Evolutionary conservation across 2,888 invertebrate species (phyloP).

Genomic region (Eristalinus sepulchralis): DNA sequence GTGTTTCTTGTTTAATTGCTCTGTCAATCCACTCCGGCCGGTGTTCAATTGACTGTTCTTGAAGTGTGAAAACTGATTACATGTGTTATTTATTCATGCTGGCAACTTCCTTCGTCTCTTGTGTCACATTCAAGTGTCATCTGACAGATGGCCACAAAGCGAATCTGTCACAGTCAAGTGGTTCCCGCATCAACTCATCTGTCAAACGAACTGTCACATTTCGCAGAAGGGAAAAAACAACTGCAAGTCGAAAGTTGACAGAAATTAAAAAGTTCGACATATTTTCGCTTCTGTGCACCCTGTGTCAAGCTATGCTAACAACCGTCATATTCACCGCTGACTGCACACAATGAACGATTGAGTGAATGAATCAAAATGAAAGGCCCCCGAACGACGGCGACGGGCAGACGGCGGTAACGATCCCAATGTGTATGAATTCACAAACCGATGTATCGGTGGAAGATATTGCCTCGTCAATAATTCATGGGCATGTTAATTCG

Average conservation of each 20-base stretch:
- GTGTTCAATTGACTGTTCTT: not conserved
- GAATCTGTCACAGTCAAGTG: no score
- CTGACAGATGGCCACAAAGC: no score
- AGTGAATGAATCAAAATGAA: not conserved
- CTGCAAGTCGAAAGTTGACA: not conserved
- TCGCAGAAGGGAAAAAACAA: not conserved
- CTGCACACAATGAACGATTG: not conserved
- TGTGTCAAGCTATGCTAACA: not conserved
- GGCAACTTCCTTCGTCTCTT: not conserved
- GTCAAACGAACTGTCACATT: not conserved
- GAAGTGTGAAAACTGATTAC: not conserved
- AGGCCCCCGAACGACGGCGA: not conserved
- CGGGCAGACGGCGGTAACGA: not conserved
- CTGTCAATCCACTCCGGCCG: not conserved
- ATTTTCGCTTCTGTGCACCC: not conserved
- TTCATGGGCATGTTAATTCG: conserved; percentile 67
- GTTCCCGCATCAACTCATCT: not conserved
- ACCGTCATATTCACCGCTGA: not conserved
- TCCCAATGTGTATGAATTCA: not conserved
- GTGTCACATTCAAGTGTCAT: not conserved
- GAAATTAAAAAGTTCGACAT: not conserved
- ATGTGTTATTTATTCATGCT: not conserved
- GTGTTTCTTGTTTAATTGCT: not conserved
- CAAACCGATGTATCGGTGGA: conserved; percentile 8
- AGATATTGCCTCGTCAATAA: conserved; percentile 65